phyloP scores from a whole-genome alignment of 2,797 vertebrate genomes.

The Poeciliopsis infans region DNA sequence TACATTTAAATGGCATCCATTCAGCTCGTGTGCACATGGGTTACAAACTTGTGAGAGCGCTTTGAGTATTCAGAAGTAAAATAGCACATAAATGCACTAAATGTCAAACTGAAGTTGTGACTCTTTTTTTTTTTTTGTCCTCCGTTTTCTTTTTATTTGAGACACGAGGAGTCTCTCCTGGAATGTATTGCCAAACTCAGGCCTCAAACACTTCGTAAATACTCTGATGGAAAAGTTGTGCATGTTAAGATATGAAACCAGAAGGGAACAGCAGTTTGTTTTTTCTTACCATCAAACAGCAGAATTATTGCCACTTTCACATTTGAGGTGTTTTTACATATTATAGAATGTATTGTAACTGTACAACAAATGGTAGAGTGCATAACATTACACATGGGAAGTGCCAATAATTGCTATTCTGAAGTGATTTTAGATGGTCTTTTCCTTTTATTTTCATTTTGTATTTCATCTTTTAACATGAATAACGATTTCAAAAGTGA shows the following conservation, averaged over 20 bases:
- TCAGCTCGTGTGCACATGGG: slow-evolving; percentile 72
- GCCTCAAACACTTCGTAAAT: slow-evolving; percentile 82
- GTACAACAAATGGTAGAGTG: slow-evolving; percentile 80
- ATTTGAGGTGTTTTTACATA: slow-evolving; percentile 81
- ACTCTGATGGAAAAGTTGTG: slow-evolving; percentile 77
- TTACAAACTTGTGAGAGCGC: slow-evolving; percentile 69
- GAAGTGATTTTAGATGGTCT: slow-evolving; percentile 73
- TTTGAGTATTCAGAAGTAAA: slow-evolving; percentile 73
- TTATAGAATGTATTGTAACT: slow-evolving; percentile 84
- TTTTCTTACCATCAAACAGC: slow-evolving; percentile 69
- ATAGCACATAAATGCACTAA: slow-evolving; percentile 88
- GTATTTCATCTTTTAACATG: slow-evolving; percentile 85
- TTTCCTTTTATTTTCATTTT: slow-evolving; percentile 82
- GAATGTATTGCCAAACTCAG: slow-evolving; percentile 88
- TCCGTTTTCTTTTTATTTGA: slow-evolving; percentile 42
- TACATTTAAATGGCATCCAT: slow-evolving; percentile 71
- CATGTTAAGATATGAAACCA: slow-evolving; percentile 80
- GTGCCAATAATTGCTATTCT: slow-evolving; percentile 84
- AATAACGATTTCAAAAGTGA: slow-evolving; percentile 78
- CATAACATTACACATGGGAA: slow-evolving; percentile 82
- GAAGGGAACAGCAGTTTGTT: slow-evolving; percentile 78
- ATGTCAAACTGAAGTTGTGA: slow-evolving; percentile 82
- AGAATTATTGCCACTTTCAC: slow-evolving; percentile 85
- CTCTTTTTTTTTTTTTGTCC: slow-evolving; percentile 41
- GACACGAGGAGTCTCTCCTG: slow-evolving; percentile 77